These are phyloP conservation scores for Metacarcinus magister DNA, from an alignment of 2,888 invertebrate genomes.

Conservation along the genomic window DNA sequence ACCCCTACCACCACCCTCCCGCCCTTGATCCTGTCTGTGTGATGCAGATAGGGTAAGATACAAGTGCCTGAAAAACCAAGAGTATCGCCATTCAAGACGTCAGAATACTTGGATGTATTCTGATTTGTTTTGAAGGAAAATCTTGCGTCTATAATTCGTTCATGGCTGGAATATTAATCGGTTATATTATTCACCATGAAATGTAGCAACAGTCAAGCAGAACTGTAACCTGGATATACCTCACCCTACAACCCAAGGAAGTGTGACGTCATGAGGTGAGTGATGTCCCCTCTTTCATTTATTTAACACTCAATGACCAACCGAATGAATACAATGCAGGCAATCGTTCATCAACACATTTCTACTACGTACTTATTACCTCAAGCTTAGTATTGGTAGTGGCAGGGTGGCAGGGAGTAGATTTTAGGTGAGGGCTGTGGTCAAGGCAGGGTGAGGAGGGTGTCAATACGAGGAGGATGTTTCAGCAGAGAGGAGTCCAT, in stretches of 20 bases:
- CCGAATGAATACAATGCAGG: not conserved
- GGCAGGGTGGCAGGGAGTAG: not conserved
- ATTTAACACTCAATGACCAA: not conserved
- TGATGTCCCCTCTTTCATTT: not conserved
- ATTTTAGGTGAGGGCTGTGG: not conserved
- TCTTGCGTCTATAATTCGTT: not conserved
- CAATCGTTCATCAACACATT: not conserved
- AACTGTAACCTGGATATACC: slow-evolving; percentile 47
- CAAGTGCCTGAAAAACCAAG: slow-evolving; percentile 67
- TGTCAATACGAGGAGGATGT: not conserved
- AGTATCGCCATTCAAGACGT: not conserved
- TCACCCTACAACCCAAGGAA: not conserved
- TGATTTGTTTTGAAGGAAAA: slow-evolving; percentile 6
- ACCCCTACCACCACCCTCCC: not conserved
- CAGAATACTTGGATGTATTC: slow-evolving; percentile 33
- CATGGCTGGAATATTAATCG: slow-evolving; percentile 57
- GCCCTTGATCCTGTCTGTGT: slow-evolving; percentile 79
- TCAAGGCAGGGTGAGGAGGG: not conserved
- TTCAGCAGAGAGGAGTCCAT: not conserved
- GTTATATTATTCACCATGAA: slow-evolving; percentile 54
- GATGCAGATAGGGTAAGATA: slow-evolving; percentile 73
- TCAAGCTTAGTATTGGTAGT: not conserved
- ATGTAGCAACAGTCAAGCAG: not conserved
- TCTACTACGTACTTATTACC: not conserved
- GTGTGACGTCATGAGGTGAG: slow-evolving; percentile 58